Percentiles rank a stretch among this genome's conserved stretches.
These are phyloP conservation scores for Tuta absoluta DNA, from an alignment of 2,888 invertebrate species.

Conservation along the genomic window DNA sequence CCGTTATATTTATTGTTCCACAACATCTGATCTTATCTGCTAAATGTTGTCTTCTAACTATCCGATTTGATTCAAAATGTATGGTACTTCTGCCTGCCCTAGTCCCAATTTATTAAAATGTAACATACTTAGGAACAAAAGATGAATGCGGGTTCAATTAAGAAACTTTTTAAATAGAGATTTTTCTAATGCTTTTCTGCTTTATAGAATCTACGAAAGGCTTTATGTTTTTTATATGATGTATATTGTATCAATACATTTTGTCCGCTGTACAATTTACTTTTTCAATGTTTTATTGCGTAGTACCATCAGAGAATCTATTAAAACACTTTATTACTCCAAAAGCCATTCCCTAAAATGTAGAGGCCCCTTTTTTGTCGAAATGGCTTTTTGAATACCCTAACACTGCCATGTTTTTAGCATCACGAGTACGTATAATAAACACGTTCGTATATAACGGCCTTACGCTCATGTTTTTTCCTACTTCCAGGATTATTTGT, in stretches of 20 bases:
- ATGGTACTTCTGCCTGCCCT: too few species aligned
- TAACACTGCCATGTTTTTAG: conserved; percentile 2
- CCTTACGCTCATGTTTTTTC: background rate
- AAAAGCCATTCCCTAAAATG: background rate
- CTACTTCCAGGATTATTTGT: background rate
- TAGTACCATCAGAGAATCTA: background rate
- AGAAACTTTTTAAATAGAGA: too few species aligned
- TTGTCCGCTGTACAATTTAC: background rate
- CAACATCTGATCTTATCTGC: too few species aligned
- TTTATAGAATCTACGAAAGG: too few species aligned
- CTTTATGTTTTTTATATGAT: too few species aligned
- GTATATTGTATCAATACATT: background rate
- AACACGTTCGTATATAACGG: background rate
- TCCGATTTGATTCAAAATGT: too few species aligned
- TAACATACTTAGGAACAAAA: too few species aligned
- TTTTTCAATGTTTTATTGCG: conserved; percentile 1
- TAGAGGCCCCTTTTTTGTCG: background rate
- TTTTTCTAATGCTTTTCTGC: too few species aligned
- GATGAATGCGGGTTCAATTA: too few species aligned
- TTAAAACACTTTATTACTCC: conserved; percentile 2
- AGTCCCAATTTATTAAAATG: too few species aligned
- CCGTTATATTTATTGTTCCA: too few species aligned
- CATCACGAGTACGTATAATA: background rate
- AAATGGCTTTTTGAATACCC: conserved; percentile 3
- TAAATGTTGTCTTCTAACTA: too few species aligned